phyloP scores from a whole-genome alignment of 2,797 vertebrate genomes.

The Esox masquinongy region DNA sequence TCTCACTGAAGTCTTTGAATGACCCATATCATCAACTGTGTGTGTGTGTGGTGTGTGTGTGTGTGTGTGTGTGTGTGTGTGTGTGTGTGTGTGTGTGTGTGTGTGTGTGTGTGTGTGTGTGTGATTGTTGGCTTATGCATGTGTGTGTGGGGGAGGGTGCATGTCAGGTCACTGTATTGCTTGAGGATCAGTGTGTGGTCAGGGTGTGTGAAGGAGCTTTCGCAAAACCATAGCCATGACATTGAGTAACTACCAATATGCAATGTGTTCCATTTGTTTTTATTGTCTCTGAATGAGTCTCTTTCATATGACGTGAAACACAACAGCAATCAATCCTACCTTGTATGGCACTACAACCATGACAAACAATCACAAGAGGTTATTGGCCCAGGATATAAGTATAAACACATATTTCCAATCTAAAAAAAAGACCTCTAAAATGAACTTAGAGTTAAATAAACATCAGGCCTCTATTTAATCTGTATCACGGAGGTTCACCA shows the following conservation, averaged over 20 bases:
- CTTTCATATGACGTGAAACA: background rate
- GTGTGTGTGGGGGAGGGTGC: background rate
- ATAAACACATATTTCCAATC: constrained; percentile 36
- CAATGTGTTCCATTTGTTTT: background rate
- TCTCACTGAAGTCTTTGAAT: background rate
- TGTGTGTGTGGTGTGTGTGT: background rate
- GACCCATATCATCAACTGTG: background rate
- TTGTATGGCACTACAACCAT: background rate
- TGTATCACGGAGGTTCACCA: too few species aligned
- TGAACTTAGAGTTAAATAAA: background rate
- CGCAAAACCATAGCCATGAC: background rate
- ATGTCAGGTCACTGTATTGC: background rate
- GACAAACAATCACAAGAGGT: background rate
- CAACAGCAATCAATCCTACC: background rate
- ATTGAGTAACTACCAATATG: background rate
- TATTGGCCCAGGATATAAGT: background rate
- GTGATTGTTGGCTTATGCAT: too few species aligned
- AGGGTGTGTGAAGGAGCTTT: background rate
- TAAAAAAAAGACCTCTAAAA: background rate
- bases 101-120: background rate
- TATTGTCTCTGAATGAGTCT: background rate
- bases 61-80: background rate
- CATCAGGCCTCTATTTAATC: too few species aligned
- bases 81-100: too few species aligned
- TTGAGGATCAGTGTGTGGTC: background rate